Base-by-base conservation (phyloP, 2,888 invertebrate species). In the Drosophila sordidula region DNA sequence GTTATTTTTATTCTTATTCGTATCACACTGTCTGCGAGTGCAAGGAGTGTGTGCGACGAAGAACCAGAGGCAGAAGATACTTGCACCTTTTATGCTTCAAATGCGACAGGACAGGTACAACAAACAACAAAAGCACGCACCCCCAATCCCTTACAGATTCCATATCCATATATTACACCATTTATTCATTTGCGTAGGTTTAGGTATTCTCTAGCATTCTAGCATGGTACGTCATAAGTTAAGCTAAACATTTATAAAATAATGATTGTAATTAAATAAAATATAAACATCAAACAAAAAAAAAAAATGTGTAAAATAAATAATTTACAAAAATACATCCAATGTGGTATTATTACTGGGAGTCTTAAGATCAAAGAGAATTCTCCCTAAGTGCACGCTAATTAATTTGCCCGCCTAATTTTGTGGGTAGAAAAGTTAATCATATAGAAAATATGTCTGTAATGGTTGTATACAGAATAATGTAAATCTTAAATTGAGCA, bases 141-240 rank as follows among this genome's bases (percentile, higher is more conserved):
- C n/a, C 45, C 39, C 46, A 22, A 41, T 41, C 49, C n/a, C 61
- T 14, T 18, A 57, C 73, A 63, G 36, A 50, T 59, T 25, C 51
- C 14, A 65, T 66, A 47, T 47, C 55, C 32, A 67, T 62, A 44
- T 55, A 11, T 34, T 61, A 51, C 32, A 61, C 59, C 66, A 80
- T 76, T 66, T 81, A 65, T 68, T 71, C 83, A 88, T 88, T 88
- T 83, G 65, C 80, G 66, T 84, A 84, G 83, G 83, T 84, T 80
- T 84, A 84, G 88, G 83, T 84, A 82, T 85, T 73, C 50, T 85
- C 54, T 83, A 83, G 87, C 66, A 73, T 56, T 47, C 51, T 82
- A 79, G 70, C 51, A 47, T 50, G 86, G 80, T 83, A 87, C 77
- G 66, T 67, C 54, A 70, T 88, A 82, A 69, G 71, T 83, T 88